Percentiles rank a stretch among this genome's conserved stretches.
Conservation (phyloP, 2,113 vertebrate genomes). For the Cnemophilus loriae region DNA sequence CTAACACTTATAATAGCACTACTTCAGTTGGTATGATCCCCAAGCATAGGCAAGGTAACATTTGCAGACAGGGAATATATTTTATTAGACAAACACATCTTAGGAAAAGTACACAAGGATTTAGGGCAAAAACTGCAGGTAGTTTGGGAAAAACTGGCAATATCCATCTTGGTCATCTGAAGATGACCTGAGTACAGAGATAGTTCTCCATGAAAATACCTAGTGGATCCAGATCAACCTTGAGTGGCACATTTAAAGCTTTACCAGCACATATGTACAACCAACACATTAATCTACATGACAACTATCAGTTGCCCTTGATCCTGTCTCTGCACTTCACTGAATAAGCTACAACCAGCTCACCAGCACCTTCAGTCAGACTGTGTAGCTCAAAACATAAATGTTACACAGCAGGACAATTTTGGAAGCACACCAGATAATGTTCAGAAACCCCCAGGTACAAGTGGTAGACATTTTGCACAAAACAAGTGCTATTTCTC, state of each 20-base stretch:
- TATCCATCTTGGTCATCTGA: background rate
- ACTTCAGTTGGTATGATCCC: background rate
- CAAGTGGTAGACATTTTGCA: background rate
- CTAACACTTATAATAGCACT: background rate
- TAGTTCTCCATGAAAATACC: background rate
- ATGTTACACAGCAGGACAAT: background rate
- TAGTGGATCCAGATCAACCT: background rate
- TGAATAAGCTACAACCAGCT: background rate
- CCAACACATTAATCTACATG: accelerated
- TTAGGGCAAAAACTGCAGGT: background rate
- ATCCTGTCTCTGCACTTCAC: background rate
- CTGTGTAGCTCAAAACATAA: background rate
- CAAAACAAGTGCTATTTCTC: background rate
- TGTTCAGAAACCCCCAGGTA: background rate
- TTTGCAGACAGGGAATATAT: background rate
- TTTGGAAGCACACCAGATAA: background rate
- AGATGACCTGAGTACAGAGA: background rate
- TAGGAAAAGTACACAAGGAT: background rate
- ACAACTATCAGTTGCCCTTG: accelerated
- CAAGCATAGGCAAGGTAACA: background rate
- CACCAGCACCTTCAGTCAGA: background rate
- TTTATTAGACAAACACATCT: background rate
- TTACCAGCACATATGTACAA: background rate
- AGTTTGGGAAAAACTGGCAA: background rate
- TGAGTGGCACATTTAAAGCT: background rate